Evolutionary conservation across 1,140 invertebrate genomes (phyloP).

Genomic region (Lethocerus indicus): DNA sequence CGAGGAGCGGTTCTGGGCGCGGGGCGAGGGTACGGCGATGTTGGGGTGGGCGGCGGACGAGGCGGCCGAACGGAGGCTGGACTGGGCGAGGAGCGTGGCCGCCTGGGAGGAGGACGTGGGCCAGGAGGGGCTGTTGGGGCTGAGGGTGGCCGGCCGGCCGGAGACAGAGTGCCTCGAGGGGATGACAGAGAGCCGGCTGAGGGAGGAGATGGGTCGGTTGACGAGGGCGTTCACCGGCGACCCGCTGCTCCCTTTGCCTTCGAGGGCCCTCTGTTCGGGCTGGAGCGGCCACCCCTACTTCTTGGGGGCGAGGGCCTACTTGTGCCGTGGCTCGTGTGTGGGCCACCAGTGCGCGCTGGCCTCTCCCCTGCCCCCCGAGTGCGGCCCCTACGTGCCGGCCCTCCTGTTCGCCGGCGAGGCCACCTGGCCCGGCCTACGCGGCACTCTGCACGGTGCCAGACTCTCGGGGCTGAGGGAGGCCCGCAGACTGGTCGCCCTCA

Average conservation of each 20-base stretch:
- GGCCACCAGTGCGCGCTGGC: slow-evolving; percentile 19
- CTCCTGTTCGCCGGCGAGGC: slow-evolving; percentile 80
- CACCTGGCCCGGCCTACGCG: slow-evolving; percentile 54
- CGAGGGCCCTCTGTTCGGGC: slow-evolving; percentile 40
- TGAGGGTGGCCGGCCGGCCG: no score
- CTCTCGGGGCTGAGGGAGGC: slow-evolving; percentile 67
- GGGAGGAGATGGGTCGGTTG: slow-evolving; percentile 42
- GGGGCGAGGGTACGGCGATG: slow-evolving; percentile 31
- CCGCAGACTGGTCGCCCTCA: slow-evolving; percentile 37
- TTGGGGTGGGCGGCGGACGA: slow-evolving; percentile 44
- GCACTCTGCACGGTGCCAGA: slow-evolving; percentile 67
- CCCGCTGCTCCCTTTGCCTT: slow-evolving; percentile 44
- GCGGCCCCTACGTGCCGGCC: slow-evolving; percentile 37
- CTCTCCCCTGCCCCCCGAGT: slow-evolving; percentile 33
- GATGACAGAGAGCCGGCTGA: no score
- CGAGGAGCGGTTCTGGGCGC: slow-evolving; percentile 53
- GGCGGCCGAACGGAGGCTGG: slow-evolving; percentile 40
- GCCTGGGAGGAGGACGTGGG: slow-evolving; percentile 23
- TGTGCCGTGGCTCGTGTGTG: slow-evolving; percentile 42
- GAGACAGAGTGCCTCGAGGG: no score
- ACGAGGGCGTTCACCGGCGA: slow-evolving; percentile 50
- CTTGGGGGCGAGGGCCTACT: slow-evolving; percentile 52
- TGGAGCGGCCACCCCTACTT: slow-evolving; percentile 59
- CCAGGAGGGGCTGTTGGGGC: no score
- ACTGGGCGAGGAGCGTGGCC: slow-evolving; percentile 18